Evolutionary conservation across 1,140 invertebrate species (phyloP).

Genomic region (Nasonia vitripennis): DNA sequence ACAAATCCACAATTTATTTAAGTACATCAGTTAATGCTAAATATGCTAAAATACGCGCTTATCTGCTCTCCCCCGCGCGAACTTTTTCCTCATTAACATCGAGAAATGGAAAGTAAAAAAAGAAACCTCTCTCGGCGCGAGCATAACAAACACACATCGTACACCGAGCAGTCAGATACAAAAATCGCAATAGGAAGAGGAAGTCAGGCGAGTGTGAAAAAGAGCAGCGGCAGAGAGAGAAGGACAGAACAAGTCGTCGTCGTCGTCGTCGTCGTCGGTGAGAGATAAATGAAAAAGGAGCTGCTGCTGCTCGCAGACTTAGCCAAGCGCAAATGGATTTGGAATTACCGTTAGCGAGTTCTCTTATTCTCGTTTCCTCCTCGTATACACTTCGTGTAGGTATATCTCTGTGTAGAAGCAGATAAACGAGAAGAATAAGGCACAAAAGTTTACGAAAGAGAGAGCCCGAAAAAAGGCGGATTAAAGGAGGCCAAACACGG

Average conservation of each 20-base stretch:
- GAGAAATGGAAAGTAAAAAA: slow-evolving; percentile 44
- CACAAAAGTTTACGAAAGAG: slow-evolving; percentile 27
- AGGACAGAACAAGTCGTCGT: not conserved
- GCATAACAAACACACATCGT: not conserved
- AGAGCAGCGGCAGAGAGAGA: slow-evolving; percentile 2
- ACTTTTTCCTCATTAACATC: slow-evolving; percentile 32
- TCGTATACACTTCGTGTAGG: not conserved
- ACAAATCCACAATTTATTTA: no score
- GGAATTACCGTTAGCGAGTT: slow-evolving; percentile 42
- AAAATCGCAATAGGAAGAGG: slow-evolving; percentile 28
- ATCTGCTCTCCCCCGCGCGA: not conserved
- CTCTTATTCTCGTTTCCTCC: not conserved
- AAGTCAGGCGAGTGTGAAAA: slow-evolving; percentile 42
- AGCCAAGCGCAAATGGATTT: slow-evolving; percentile 43
- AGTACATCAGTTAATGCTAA: not conserved
- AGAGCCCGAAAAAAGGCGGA: slow-evolving; percentile 9
- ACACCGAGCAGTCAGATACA: not conserved
- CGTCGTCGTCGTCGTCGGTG: not conserved
- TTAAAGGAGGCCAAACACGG: not conserved
- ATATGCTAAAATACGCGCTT: not conserved
- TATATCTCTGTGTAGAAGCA: not conserved
- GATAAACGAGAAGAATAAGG: not conserved
- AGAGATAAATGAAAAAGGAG: slow-evolving; percentile 42
- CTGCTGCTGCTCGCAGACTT: slow-evolving; percentile 11
- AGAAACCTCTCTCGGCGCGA: not conserved